Conservation (phyloP, 2,888 invertebrate species). For the Mallateleia sp. region DNA sequence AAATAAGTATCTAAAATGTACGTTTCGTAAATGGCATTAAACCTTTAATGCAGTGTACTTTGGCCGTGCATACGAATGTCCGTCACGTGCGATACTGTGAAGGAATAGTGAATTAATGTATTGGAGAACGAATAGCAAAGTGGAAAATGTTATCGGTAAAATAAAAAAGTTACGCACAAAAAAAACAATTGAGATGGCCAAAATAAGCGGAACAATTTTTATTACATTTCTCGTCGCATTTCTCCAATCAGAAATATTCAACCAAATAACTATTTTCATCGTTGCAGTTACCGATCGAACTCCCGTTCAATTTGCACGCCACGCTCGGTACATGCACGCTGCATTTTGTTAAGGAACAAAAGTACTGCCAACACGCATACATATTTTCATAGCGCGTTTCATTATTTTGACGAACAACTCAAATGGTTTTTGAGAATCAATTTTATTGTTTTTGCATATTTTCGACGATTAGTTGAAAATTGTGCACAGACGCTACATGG, state of each 20-base stretch:
- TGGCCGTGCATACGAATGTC: constrained; percentile 57
- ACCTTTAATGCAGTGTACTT: constrained; percentile 64
- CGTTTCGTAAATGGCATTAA: constrained; percentile 65
- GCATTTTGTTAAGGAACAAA: constrained; percentile 47
- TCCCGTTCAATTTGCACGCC: constrained; percentile 56
- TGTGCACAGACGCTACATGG: neutral
- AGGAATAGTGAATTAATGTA: constrained; percentile 66
- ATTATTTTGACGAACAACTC: neutral
- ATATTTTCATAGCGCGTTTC: neutral
- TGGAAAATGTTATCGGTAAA: constrained; percentile 50
- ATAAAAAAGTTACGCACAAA: constrained; percentile 28
- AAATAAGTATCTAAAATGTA: constrained; percentile 59
- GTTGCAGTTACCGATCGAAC: constrained; percentile 33
- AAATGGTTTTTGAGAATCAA: too few species aligned
- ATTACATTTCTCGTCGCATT: constrained; percentile 61
- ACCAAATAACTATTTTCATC: constrained; percentile 40
- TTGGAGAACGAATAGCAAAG: constrained; percentile 37
- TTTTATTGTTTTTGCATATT: too few species aligned
- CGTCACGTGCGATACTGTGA: constrained; percentile 64
- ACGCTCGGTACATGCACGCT: constrained; percentile 35
- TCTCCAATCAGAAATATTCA: constrained; percentile 54
- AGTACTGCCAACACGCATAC: constrained; percentile 28
- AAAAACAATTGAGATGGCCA: constrained; percentile 26
- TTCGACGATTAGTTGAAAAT: neutral
- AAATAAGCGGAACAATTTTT: constrained; percentile 53